phyloP scores from a whole-genome alignment of 2,797 vertebrate genomes.

The Nasua narica region DNA sequence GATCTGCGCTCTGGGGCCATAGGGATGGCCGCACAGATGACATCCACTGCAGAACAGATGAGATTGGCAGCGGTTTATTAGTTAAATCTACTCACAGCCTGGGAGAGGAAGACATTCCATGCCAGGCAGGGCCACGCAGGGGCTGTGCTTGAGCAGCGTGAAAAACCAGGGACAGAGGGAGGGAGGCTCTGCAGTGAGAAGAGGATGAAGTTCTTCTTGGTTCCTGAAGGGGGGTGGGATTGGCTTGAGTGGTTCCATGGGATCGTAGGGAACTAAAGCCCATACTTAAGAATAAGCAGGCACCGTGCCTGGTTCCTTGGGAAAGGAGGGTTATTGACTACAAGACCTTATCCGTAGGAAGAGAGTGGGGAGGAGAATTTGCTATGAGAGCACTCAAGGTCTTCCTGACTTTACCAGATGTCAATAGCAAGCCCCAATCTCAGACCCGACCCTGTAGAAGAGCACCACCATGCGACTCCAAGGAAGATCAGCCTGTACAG shows the following conservation, averaged over 20 bases:
- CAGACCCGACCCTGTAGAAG: fast-evolving
- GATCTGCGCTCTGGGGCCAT: background rate
- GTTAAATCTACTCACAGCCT: background rate
- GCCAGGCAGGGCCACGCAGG: fast-evolving
- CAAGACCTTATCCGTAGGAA: background rate
- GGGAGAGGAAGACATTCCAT: fast-evolving
- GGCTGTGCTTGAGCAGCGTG: background rate
- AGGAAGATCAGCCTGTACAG: background rate
- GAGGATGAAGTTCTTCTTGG: background rate
- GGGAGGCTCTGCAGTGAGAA: background rate
- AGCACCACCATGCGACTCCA: background rate
- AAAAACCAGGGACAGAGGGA: background rate
- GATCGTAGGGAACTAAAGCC: background rate
- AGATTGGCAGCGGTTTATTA: background rate
- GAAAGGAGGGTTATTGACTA: background rate
- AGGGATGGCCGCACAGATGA: background rate
- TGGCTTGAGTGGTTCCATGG: background rate
- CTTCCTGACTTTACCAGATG: background rate
- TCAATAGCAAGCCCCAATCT: background rate
- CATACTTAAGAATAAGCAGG: background rate
- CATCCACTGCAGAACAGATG: no score
- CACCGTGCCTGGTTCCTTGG: background rate
- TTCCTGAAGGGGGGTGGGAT: background rate
- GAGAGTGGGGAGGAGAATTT: background rate
- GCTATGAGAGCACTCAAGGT: background rate